A percentile compares a stretch with the other conserved stretches of the same genome.
These are phyloP conservation scores for Leptothorax acervorum DNA, from an alignment of 2,888 invertebrate genomes.

Conservation along the genomic window DNA sequence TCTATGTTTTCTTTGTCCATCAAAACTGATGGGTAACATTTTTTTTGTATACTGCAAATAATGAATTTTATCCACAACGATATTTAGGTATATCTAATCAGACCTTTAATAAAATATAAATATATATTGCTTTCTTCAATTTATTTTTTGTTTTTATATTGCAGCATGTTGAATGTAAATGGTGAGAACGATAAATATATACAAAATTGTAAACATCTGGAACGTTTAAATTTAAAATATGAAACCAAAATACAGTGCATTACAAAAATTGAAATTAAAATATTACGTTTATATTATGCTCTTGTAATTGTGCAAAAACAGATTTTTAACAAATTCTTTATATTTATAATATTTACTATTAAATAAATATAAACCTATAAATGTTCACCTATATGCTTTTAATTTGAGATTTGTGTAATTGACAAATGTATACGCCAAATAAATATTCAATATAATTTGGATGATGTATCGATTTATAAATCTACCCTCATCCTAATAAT, in stretches of 20 bases:
- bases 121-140: not conserved
- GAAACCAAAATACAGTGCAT: not conserved
- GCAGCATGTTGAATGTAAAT: not conserved
- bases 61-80: not conserved
- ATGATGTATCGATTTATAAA: not conserved
- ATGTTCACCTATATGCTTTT: not conserved
- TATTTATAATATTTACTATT: not conserved
- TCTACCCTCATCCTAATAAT: not conserved
- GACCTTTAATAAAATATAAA: not conserved
- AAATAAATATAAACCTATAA: not conserved
- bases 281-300: not conserved
- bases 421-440: not conserved
- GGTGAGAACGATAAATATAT: not conserved
- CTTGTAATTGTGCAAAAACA: not conserved
- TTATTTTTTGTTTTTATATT: not conserved
- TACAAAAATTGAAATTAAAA: conserved; percentile 14
- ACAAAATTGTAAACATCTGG: not conserved
- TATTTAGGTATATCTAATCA: not conserved
- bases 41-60: not conserved
- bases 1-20: not conserved
- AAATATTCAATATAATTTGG: conserved; percentile 6
- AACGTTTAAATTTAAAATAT: not conserved
- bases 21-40: not conserved
- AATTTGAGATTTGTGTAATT: not conserved
- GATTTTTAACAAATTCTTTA: not conserved